Base-by-base conservation (phyloP, 2,888 invertebrate species). In the Habroteleia sp. region DNA sequence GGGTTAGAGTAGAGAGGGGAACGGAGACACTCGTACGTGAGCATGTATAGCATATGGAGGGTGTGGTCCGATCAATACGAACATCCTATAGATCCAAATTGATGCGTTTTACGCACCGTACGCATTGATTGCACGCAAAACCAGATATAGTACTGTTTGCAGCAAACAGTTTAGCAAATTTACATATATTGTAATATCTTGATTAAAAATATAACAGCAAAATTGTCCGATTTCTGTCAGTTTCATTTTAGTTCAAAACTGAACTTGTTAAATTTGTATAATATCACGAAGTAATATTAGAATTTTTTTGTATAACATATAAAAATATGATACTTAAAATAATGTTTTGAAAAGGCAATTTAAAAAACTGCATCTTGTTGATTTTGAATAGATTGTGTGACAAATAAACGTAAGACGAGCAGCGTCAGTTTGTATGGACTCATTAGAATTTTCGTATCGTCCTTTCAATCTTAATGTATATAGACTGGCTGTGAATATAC, bases 51-150 rank as follows among this genome's bases (percentile, higher is more conserved):
- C 76, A 77, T 54, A 71, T 71, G 76, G 77, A 77, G 79, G 77
- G 79, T 87, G 86, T 87, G 86, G 86, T 86, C 85, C 86, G 85
- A 87, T 87, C 86, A 87, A 86, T 87, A 86, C 86, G 76, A 78
- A 82, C 85, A 85, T 84, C 84, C 84, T 77, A 80, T 81, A 81
- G 83, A 85, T 85, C 84, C 81, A 65, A 75, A 84, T 84, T 82
- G 80, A 78, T 79, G 79, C 78, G 76, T 63, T 80, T 65, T 50
- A 72, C 72, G 68, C 72, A 60, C 31, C 23, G 48, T 33, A 68
- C 62, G 56, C 62, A 73, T 52, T 42, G 72, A 63, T 72, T 63
- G 72, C 56, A 50, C 37, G 10, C 27, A 5, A 69, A 69, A 62
- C 69, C 54, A 3, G n/a, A n/a, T n/a, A n/a, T n/a, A n/a, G n/a